Evolutionary conservation across 2,888 invertebrate species (phyloP).

Genomic region (Elysia crispata): DNA sequence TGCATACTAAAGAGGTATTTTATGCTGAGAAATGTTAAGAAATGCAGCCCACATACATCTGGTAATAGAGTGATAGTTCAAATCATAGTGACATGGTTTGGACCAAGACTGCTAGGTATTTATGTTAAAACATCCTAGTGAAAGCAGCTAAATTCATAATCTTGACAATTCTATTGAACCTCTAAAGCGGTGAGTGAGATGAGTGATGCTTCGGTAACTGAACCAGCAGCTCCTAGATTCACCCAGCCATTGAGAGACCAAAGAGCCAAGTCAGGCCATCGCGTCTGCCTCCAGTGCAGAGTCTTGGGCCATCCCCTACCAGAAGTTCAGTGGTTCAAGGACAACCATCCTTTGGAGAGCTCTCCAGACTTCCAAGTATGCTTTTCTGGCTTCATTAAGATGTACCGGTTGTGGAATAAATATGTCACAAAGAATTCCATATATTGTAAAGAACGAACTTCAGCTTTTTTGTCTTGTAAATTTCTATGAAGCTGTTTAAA

Average conservation of each 20-base stretch:
- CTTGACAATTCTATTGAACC: background rate
- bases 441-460: too few relatives aligned
- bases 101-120: too few relatives aligned
- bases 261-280: conserved; percentile 82
- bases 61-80: too few relatives aligned
- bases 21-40: too few relatives aligned
- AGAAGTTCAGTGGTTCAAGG: conserved; percentile 89
- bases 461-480: too few relatives aligned
- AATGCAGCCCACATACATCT: too few relatives aligned
- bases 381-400: background rate
- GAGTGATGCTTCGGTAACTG: conserved; percentile 74
- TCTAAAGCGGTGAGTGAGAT: conserved; percentile 76
- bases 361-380: conserved; percentile 82
- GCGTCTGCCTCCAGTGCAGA: conserved; percentile 74
- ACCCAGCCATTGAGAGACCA: conserved; percentile 83
- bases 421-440: too few relatives aligned
- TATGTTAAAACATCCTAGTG: too few relatives aligned
- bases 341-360: conserved; percentile 82
- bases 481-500: too few relatives aligned
- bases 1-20: too few relatives aligned
- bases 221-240: conserved; percentile 75
- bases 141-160: too few relatives aligned
- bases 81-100: too few relatives aligned
- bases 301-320: conserved; percentile 76
- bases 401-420: background rate